Evolutionary conservation across 2,113 vertebrate genomes (phyloP), one percentile per base, ranked within the genome.

Genomic region (Mus spicilegus): DNA sequence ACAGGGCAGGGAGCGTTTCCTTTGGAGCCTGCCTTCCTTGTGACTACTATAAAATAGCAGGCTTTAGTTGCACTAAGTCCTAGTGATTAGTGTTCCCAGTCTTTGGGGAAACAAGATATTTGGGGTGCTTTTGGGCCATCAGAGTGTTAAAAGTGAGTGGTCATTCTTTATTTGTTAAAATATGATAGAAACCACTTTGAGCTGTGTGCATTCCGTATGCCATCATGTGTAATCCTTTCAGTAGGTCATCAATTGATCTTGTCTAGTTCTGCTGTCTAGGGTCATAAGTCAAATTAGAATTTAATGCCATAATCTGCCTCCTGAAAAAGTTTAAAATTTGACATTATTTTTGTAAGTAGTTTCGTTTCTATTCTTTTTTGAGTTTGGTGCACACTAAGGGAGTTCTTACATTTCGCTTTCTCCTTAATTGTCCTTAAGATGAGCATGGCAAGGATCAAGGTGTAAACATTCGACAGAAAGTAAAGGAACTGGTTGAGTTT

Each of bases 361-460:
- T 96, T 39, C 87, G 14, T 78, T 70, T 94, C 39, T 46, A 11
- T 19, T 84, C 24, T 63, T 97, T n/a, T n/a, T 0, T 95, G 92
- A 5, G 8, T 0, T 97, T 93, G 63, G 56, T 95, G 90, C 8
- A 67, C 87, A 93, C 49, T 93, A 36, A 95, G 72, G 96, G 56
- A 95, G 51, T 93, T 96, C 70, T 89, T 92, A 93, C 70, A 56
- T 72, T 95, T 96, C 89, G 90, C 5, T 95, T 94, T 97, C 11
- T 61, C 22, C 36, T n/a, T 77, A 90, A 49, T 69, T 12, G 42
- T 91, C 11, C 86, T 20, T 65, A 98, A 99, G 99, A 99, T 98
- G 99, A 99, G 87, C 99, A 99, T 96, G 99, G 99, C 65, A 99
- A 99, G 97, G 99, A 99, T 98, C 99, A 99, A 98, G 99, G 99